Base-by-base conservation (phyloP, 2,113 vertebrate species). In the Clarias gariepinus region DNA sequence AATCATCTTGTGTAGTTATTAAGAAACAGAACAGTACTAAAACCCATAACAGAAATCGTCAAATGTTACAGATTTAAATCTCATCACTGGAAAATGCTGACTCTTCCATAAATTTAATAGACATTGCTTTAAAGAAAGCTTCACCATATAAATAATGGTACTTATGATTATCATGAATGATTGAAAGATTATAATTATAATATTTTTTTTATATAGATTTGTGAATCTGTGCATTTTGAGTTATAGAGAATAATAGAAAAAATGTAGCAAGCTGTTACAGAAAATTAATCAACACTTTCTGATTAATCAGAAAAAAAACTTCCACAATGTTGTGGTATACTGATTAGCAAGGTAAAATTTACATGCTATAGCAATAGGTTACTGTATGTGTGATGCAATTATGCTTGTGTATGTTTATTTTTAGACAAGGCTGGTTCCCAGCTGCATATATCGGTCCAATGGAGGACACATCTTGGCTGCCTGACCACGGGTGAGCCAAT, bases 391-490 rank as follows among this genome's bases (percentile, higher is more conserved):
- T 61, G 18, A 6, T 25, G 25, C 28, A 18, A 78, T 57, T 78
- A 28, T 53, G 13, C 23, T 53, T n/a, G 2, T 74, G 23, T 16
- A 53, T 76, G 21, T 13, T 1, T 53, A 57, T 68, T 73, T 82
- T 74, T 91, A 96, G 95, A 33, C 91, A 90, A 82, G 95, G 95
- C 66, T 96, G 95, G 95, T 95, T 96, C 89, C 95, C 95, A 47
- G 94, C 92, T 71, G 53, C 91, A 0, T 95, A 90, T 28, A 91
- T 95, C 36, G 92, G 91, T 88, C 87, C 87, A 18, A 2, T 91
- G 28, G 92, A 92, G 2, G 91, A 94, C 63, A 84, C 55, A 66
- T 85, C 78, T 28, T 66, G 9, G 69, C 55, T 87, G 4, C 11
- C 57, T 23, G 63, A 47, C 77, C 78, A 66, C 61, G 88, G 93